These are phyloP conservation scores for Prinia subflava DNA, from an alignment of 2,113 vertebrate genomes.

Conservation along the genomic window DNA sequence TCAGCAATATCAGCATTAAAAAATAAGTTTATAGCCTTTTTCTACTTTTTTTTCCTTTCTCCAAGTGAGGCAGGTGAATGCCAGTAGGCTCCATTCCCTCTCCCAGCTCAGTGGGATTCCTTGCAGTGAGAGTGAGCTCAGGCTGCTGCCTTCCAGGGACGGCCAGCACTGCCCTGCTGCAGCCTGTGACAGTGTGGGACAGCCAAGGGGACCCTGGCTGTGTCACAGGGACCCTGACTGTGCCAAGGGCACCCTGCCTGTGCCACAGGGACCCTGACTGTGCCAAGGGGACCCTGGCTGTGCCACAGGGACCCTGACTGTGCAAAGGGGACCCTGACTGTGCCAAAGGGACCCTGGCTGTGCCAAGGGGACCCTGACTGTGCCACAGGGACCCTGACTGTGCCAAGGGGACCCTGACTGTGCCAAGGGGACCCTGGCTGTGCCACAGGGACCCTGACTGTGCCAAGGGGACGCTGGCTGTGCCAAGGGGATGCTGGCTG, in stretches of 20 bases:
- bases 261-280: background rate
- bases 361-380: background rate
- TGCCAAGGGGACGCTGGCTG: background rate
- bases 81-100: background rate
- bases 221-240: fast-evolving
- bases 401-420: too few species aligned
- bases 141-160: background rate
- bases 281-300: background rate
- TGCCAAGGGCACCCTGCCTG: background rate
- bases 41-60: background rate
- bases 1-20: background rate
- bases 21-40: background rate
- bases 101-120: background rate
- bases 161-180: background rate
- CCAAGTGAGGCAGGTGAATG: background rate
- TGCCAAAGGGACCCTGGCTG: background rate
- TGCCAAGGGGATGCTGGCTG: background rate
- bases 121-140: background rate
- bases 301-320: background rate
- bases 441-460: too few species aligned
- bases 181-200: background rate
- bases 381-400: too few species aligned
- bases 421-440: background rate
- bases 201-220: background rate
- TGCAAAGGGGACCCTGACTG: background rate